A percentile compares a stretch with the other conserved stretches of the same genome.
These are phyloP conservation scores for Premnoplex brunnescens DNA, from an alignment of 2,797 vertebrate genomes.

Conservation along the genomic window DNA sequence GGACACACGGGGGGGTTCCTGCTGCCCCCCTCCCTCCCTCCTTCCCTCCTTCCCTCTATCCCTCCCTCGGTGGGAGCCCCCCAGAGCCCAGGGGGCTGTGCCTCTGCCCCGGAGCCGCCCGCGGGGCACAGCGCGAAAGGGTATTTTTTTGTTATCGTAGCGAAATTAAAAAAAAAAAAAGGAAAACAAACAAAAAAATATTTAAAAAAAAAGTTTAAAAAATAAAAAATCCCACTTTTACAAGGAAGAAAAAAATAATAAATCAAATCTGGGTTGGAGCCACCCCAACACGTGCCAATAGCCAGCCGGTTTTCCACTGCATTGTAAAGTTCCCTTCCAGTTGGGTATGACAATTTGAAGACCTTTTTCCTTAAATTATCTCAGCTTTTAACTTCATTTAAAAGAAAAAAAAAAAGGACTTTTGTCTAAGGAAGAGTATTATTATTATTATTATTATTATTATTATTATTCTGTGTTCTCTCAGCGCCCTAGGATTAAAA, in stretches of 20 bases:
- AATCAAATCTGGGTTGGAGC: slow-evolving; percentile 83
- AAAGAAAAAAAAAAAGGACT: slow-evolving; percentile 67
- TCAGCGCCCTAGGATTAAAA: slow-evolving; percentile 83
- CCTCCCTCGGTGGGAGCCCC: too few relatives aligned
- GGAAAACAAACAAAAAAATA: too few relatives aligned
- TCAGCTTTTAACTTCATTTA: slow-evolving; percentile 87
- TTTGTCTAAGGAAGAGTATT: slow-evolving; percentile 79
- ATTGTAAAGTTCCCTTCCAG: slow-evolving; percentile 88
- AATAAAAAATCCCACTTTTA: slow-evolving; percentile 90
- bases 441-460: slow-evolving; percentile 67
- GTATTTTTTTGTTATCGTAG: slow-evolving; percentile 97
- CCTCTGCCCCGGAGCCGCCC: slow-evolving; percentile 87
- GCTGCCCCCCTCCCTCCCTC: too few relatives aligned
- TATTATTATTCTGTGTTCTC: slow-evolving; percentile 75
- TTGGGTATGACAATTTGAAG: slow-evolving; percentile 91
- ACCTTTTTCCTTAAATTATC: slow-evolving; percentile 86
- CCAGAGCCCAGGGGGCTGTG: slow-evolving; percentile 41
- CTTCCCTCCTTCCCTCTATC: too few relatives aligned
- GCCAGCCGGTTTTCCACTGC: slow-evolving; percentile 91
- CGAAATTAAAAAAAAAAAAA: slow-evolving; percentile 80
- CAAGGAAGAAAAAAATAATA: slow-evolving; percentile 84
- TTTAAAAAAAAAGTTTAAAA: slow-evolving; percentile 72
- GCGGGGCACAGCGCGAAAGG: slow-evolving; percentile 84
- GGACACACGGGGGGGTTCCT: too few relatives aligned
- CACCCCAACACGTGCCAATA: slow-evolving; percentile 87